Percentiles rank a stretch among this genome's conserved stretches.
Conservation (phyloP, 2,888 invertebrate genomes). For the Eretmocerus hayati region DNA sequence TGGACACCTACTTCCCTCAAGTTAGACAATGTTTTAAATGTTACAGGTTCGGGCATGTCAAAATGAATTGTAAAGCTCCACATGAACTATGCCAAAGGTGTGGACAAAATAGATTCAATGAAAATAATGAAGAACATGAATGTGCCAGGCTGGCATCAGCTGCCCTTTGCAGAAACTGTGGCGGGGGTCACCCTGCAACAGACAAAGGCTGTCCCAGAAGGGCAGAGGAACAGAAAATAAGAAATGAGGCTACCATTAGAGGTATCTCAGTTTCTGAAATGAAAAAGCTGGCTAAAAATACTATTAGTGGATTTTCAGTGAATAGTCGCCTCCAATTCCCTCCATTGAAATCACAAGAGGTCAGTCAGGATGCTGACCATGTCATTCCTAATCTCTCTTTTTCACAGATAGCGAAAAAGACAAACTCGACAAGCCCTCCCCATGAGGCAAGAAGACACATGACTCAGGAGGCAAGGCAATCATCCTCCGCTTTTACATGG, state of each 20-base stretch:
- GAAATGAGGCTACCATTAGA: not conserved
- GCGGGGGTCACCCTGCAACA: not conserved
- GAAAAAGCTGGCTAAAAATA: too few relatives aligned
- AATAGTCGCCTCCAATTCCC: too few relatives aligned
- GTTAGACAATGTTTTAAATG: conserved; percentile 1
- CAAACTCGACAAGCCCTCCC: too few relatives aligned
- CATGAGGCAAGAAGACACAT: too few relatives aligned
- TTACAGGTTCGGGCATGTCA: conserved; percentile 1
- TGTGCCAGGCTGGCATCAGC: not conserved
- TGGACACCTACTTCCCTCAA: not conserved
- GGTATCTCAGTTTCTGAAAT: not conserved
- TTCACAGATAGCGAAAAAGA: too few relatives aligned
- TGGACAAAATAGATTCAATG: not conserved
- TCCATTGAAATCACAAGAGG: too few relatives aligned
- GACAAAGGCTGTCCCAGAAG: not conserved
- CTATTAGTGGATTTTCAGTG: too few relatives aligned
- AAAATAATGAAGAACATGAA: not conserved
- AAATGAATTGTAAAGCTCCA: not conserved
- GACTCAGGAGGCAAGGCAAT: too few relatives aligned
- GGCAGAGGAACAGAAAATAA: not conserved
- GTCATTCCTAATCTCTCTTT: too few relatives aligned
- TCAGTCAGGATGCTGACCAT: too few relatives aligned
- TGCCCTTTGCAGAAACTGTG: not conserved
- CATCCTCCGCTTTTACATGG: too few relatives aligned
- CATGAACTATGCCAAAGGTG: conserved; percentile 1